Evolutionary conservation across 2,888 invertebrate genomes (phyloP).

Genomic region (Halictus quadricinctus): DNA sequence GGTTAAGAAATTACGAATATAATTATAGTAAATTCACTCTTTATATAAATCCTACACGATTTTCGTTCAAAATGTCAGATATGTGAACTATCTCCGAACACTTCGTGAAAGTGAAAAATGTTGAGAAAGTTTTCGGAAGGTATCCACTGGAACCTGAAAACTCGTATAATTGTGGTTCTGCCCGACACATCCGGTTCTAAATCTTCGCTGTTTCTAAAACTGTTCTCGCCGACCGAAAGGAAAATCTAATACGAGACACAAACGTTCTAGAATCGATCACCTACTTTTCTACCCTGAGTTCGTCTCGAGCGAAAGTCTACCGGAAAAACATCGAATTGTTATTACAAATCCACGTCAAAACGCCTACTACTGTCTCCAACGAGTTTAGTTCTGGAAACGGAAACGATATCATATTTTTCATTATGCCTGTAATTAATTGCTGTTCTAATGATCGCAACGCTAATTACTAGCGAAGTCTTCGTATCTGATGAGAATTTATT

Average conservation of each 20-base stretch:
- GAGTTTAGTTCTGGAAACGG: constrained; percentile 17
- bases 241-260: constrained; percentile 32
- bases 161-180: not conserved
- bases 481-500: not conserved
- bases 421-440: not conserved
- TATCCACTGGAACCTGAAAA: constrained; percentile 7
- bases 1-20: no score
- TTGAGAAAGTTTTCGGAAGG: not conserved
- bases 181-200: constrained; percentile 26
- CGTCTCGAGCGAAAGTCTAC: constrained; percentile 7
- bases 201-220: constrained; percentile 40
- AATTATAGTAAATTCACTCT: no score
- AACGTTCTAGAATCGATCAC: constrained; percentile 3
- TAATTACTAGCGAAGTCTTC: not conserved
- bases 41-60: no score
- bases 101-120: not conserved
- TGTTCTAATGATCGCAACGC: not conserved
- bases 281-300: constrained; percentile 33
- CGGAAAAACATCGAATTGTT: constrained; percentile 28
- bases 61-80: not conserved
- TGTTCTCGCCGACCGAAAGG: constrained; percentile 6
- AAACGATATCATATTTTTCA: constrained; percentile 12
- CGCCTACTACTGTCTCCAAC: not conserved
- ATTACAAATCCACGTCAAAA: constrained; percentile 15
- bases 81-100: not conserved